These are phyloP conservation scores for Drosophila punjabiensis DNA, from an alignment of 1,140 invertebrate genomes.

Conservation along the genomic window DNA sequence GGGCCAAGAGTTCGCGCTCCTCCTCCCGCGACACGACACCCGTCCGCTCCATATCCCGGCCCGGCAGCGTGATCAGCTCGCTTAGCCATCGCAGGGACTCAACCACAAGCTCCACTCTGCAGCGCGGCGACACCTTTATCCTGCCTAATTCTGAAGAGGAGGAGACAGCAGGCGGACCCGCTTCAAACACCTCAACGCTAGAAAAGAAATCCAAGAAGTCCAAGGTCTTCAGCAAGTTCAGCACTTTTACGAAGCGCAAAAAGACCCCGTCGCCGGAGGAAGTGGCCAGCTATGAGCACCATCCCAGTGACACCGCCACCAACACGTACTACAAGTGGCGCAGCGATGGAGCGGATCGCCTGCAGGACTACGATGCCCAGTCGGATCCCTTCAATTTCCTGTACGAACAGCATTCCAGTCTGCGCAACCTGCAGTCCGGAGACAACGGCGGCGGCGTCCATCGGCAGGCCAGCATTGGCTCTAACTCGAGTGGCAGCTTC, in stretches of 20 bases:
- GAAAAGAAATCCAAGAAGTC: slow-evolving; percentile 83
- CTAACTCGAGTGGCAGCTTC: slow-evolving; percentile 67
- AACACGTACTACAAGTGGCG: slow-evolving; percentile 84
- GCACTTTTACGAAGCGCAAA: slow-evolving; percentile 81
- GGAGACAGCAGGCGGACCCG: background rate
- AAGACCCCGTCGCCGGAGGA: slow-evolving; percentile 72
- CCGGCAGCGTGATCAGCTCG: slow-evolving; percentile 69
- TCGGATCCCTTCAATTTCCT: slow-evolving; percentile 82
- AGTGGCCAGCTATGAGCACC: slow-evolving; percentile 74
- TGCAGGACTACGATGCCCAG: slow-evolving; percentile 78
- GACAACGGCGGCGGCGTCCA: slow-evolving; percentile 26
- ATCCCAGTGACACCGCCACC: slow-evolving; percentile 80
- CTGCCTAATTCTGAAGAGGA: slow-evolving; percentile 64
- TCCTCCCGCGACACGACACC: slow-evolving; percentile 80
- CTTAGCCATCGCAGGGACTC: slow-evolving; percentile 61
- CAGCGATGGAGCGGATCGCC: slow-evolving; percentile 65
- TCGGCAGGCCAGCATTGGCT: slow-evolving; percentile 59
- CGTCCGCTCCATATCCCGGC: slow-evolving; percentile 66
- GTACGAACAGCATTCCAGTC: slow-evolving; percentile 75
- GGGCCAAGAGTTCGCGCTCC: slow-evolving; percentile 70
- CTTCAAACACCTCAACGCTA: slow-evolving; percentile 71
- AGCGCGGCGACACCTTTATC: slow-evolving; percentile 81
- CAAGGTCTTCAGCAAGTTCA: slow-evolving; percentile 81
- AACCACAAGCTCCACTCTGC: slow-evolving; percentile 62
- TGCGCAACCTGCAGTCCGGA: slow-evolving; percentile 36